These are phyloP conservation scores for Polypterus senegalus DNA, from an alignment of 2,113 vertebrate species.

Conservation along the genomic window DNA sequence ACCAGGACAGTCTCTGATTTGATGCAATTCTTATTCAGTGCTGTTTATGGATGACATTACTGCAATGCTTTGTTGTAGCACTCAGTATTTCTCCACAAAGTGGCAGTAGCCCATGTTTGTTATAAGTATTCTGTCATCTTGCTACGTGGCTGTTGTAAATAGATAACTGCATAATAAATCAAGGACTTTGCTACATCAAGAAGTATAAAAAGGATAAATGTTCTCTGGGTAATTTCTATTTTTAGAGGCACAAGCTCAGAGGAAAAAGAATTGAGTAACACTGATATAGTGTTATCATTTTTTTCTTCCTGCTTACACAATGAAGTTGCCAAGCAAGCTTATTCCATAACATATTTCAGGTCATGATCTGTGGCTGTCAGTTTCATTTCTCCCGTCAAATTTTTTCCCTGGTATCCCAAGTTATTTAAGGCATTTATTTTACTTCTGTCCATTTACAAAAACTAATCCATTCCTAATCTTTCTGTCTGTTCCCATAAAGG, in stretches of 20 bases:
- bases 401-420: slow-evolving; percentile 29
- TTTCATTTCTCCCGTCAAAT: slow-evolving; percentile 34
- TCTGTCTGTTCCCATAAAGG: slow-evolving; percentile 26
- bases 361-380: slow-evolving; percentile 28
- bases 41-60: too few relatives aligned
- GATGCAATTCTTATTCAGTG: too few relatives aligned
- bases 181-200: background rate
- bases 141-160: background rate
- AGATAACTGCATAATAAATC: background rate
- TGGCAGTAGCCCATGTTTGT: background rate
- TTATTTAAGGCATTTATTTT: slow-evolving; percentile 30
- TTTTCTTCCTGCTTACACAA: slow-evolving; percentile 8
- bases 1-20: too few relatives aligned
- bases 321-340: slow-evolving; percentile 35
- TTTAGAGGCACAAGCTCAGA: slow-evolving; percentile 1
- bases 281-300: too few relatives aligned
- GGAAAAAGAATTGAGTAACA: slow-evolving; percentile 1
- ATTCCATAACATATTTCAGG: slow-evolving; percentile 23
- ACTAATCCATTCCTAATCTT: slow-evolving; percentile 41
- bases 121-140: background rate
- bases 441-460: slow-evolving; percentile 38
- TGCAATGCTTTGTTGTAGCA: too few relatives aligned
- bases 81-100: background rate
- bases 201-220: background rate
- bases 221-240: slow-evolving; percentile 7